These are phyloP conservation scores for Bradysia coprophila DNA, from an alignment of 1,140 invertebrate genomes.

Conservation along the genomic window DNA sequence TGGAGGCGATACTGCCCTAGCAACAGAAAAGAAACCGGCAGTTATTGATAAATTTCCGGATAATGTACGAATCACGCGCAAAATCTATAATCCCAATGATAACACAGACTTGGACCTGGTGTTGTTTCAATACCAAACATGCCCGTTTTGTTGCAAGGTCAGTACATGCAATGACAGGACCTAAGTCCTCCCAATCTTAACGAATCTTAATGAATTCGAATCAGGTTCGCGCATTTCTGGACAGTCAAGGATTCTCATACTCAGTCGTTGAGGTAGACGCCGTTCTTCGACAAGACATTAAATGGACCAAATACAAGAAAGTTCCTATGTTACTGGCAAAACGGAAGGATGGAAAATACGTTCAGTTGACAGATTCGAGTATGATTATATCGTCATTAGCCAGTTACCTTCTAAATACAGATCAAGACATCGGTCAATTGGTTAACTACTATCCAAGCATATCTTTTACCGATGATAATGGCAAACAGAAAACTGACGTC, in stretches of 20 bases:
- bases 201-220: background rate
- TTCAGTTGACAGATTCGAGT: constrained; percentile 83
- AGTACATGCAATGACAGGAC: background rate
- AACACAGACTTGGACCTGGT: constrained; percentile 61
- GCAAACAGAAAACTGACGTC: constrained; percentile 52
- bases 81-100: constrained; percentile 46
- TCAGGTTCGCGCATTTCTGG: constrained; percentile 64
- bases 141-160: constrained; percentile 96
- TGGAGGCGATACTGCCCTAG: background rate
- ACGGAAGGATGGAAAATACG: constrained; percentile 47
- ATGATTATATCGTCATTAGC: constrained; percentile 82
- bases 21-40: constrained; percentile 21
- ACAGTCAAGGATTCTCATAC: constrained; percentile 88
- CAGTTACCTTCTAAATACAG: constrained; percentile 51
- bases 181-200: no score
- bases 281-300: constrained; percentile 73
- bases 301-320: constrained; percentile 90
- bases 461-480: constrained; percentile 44
- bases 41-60: constrained; percentile 25
- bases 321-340: constrained; percentile 83
- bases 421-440: constrained; percentile 45
- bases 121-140: constrained; percentile 92
- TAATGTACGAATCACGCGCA: constrained; percentile 26
- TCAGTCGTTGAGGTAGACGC: constrained; percentile 91
- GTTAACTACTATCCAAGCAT: constrained; percentile 64